These are phyloP conservation scores for Ataeniobius toweri DNA, from an alignment of 2,797 vertebrate genomes.

Conservation along the genomic window DNA sequence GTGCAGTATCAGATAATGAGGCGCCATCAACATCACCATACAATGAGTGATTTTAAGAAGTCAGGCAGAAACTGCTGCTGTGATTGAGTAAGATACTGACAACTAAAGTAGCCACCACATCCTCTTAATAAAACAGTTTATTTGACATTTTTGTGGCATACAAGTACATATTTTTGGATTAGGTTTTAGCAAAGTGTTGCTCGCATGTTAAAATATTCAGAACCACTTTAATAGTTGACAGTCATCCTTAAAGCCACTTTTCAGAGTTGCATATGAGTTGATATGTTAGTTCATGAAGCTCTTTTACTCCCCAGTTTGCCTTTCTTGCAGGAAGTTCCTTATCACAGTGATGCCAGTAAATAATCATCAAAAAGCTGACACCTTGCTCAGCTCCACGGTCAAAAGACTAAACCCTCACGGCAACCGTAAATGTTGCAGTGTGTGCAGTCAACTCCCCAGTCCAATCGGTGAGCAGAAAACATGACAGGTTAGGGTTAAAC, in stretches of 20 bases:
- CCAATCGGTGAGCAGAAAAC: background rate
- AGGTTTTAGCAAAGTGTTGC: background rate
- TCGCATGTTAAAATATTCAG: background rate
- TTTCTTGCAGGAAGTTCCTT: constrained; percentile 13
- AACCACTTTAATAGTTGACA: background rate
- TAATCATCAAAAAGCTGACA: background rate
- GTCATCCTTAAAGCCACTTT: no score
- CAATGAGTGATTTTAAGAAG: background rate
- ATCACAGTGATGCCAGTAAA: constrained; percentile 32
- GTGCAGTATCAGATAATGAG: background rate
- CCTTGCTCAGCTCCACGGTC: background rate
- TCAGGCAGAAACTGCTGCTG: background rate
- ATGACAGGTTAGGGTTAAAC: no score
- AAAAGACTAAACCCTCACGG: constrained; percentile 8
- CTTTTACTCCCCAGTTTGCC: no score
- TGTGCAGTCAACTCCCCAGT: background rate
- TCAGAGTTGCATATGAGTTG: no score
- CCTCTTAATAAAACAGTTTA: background rate
- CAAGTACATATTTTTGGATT: background rate
- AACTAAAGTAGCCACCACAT: background rate
- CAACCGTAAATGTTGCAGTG: background rate
- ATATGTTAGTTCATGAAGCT: no score
- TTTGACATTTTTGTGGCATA: no score
- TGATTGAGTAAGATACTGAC: background rate
- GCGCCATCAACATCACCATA: background rate